Conservation (phyloP, 2,113 vertebrate species). For the Cyprinodon brontotheroides region DNA sequence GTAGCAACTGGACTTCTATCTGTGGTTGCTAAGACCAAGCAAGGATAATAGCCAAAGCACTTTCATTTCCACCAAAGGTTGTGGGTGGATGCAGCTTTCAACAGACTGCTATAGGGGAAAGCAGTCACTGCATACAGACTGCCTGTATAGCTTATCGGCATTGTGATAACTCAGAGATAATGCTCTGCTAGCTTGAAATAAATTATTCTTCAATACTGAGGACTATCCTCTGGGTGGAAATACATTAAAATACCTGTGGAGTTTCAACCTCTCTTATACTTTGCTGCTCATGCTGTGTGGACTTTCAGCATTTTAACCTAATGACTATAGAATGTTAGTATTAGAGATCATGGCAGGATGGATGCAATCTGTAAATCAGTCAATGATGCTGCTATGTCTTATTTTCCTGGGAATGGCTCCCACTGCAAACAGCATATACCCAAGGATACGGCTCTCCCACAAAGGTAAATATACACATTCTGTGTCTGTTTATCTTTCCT, state of each 20-base stretch:
- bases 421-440: conserved; percentile 59
- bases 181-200: conserved; percentile 29
- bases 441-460: conserved; percentile 74
- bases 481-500: not conserved
- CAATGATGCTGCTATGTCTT: conserved; percentile 58
- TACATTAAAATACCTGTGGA: conserved; percentile 23
- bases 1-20: conserved; percentile 72
- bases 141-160: conserved; percentile 34
- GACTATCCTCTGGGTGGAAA: not conserved
- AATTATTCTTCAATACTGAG: conserved; percentile 29
- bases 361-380: conserved; percentile 44
- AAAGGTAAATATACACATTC: conserved; percentile 55
- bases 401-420: conserved; percentile 43
- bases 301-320: conserved; percentile 33
- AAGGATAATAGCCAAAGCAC: conserved; percentile 67
- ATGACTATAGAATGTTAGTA: conserved; percentile 27
- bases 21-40: conserved; percentile 69
- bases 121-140: conserved; percentile 53
- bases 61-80: conserved; percentile 61
- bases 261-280: conserved; percentile 36
- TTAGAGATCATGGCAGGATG: conserved; percentile 56
- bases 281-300: conserved; percentile 21
- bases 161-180: conserved; percentile 39
- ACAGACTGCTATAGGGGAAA: conserved; percentile 62
- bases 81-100: conserved; percentile 75